Conservation (phyloP, 2,888 invertebrate genomes). For the Andricus quercusramuli region DNA sequence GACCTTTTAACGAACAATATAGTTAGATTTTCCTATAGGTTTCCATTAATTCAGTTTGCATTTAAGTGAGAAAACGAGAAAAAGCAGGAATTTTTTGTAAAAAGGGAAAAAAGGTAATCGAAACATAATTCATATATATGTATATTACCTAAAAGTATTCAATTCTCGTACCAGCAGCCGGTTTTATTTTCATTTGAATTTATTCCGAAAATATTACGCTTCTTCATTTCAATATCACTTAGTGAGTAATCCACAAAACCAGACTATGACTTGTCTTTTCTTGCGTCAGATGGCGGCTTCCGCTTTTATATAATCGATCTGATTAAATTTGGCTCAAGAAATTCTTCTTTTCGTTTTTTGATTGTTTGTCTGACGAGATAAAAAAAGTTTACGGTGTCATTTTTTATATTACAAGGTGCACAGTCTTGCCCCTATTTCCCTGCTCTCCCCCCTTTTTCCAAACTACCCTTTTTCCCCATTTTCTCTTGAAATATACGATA, state of each 20-base stretch:
- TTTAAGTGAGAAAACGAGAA: too few relatives aligned
- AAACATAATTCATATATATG: conserved; percentile 6
- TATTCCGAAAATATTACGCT: conserved; percentile 23
- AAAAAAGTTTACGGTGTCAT: neutral
- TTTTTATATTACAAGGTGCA: neutral
- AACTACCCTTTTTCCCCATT: too few relatives aligned
- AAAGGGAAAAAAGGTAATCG: neutral
- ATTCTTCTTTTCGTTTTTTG: conserved; percentile 2
- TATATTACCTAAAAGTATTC: conserved; percentile 17
- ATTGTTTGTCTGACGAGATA: neutral
- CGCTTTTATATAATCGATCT: conserved; percentile 11
- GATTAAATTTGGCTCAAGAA: conserved; percentile 1
- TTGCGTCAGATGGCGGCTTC: conserved; percentile 26
- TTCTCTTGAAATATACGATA: too few relatives aligned
- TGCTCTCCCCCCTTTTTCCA: too few relatives aligned
- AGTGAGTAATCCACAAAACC: conserved; percentile 22
- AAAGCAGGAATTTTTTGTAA: too few relatives aligned
- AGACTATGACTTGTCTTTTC: neutral
- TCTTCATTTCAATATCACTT: conserved; percentile 32
- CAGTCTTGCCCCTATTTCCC: too few relatives aligned
- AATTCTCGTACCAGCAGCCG: conserved; percentile 26
- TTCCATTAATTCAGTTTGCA: too few relatives aligned
- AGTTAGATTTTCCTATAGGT: too few relatives aligned
- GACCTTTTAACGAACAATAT: too few relatives aligned
- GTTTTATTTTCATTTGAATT: conserved; percentile 25